A percentile compares a stretch with the other conserved stretches of the same genome.
Evolutionary conservation across 1,140 invertebrate species (phyloP).

Genomic region (Drosophila lacteicornis): DNA sequence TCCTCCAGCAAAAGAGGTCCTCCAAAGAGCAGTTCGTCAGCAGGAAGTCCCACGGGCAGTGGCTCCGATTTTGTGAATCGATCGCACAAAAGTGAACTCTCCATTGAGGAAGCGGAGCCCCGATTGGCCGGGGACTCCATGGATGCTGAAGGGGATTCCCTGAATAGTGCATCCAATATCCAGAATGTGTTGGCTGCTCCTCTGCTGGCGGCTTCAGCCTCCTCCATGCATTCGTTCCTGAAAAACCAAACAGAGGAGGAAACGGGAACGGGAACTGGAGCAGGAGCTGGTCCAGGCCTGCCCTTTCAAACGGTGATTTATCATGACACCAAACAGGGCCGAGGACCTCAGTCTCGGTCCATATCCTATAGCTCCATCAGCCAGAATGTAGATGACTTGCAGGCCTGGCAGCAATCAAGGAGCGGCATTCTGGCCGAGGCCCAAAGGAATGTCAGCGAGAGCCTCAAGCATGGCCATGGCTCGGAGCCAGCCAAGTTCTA

Average conservation of each 20-base stretch:
- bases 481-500: slow-evolving; percentile 85
- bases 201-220: slow-evolving; percentile 42
- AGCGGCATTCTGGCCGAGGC: slow-evolving; percentile 77
- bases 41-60: slow-evolving; percentile 32
- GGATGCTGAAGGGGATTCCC: slow-evolving; percentile 65
- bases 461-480: slow-evolving; percentile 63
- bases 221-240: slow-evolving; percentile 49
- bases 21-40: slow-evolving; percentile 21
- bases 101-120: slow-evolving; percentile 79
- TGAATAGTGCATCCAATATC: slow-evolving; percentile 79
- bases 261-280: background rate
- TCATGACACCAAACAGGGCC: slow-evolving; percentile 86
- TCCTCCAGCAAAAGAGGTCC: slow-evolving; percentile 73
- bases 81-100: slow-evolving; percentile 80
- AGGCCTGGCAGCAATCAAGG: slow-evolving; percentile 64
- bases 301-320: slow-evolving; percentile 86
- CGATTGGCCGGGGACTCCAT: slow-evolving; percentile 57
- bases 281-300: slow-evolving; percentile 55
- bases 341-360: slow-evolving; percentile 84
- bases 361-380: slow-evolving; percentile 86
- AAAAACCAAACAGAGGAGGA: slow-evolving; percentile 37
- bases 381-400: slow-evolving; percentile 84
- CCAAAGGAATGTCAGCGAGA: slow-evolving; percentile 81
- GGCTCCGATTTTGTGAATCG: slow-evolving; percentile 75
- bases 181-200: slow-evolving; percentile 78